Evolutionary conservation across 2,797 vertebrate species (phyloP).

Genomic region (Anabacerthia variegaticeps): DNA sequence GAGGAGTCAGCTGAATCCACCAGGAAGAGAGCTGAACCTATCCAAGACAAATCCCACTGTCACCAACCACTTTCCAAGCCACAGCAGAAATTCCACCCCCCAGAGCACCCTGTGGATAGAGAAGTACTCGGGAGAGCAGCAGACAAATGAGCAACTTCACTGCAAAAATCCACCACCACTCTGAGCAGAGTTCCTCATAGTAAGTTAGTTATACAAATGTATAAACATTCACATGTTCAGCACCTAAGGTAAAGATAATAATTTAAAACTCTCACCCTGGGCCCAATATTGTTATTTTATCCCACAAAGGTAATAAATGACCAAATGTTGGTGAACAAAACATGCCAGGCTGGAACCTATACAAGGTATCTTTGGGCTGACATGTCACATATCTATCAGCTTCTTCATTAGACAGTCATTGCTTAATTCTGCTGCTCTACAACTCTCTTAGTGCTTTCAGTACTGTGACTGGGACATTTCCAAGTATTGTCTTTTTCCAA

Average conservation of each 20-base stretch:
- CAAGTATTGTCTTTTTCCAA: neutral
- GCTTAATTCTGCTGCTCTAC: neutral
- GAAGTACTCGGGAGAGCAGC: neutral
- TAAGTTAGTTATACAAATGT: rapidly evolving
- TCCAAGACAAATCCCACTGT: rapidly evolving
- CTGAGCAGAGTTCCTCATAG: neutral
- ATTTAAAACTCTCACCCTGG: neutral
- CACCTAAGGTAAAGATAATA: neutral
- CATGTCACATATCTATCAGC: neutral
- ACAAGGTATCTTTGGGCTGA: neutral
- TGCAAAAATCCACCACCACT: neutral
- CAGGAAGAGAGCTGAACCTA: neutral
- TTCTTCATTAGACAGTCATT: neutral
- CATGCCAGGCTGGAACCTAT: neutral
- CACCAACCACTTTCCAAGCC: neutral
- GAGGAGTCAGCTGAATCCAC: neutral
- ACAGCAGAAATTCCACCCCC: neutral
- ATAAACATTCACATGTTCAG: neutral
- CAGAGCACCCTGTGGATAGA: rapidly evolving
- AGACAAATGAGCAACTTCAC: neutral
- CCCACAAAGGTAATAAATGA: neutral
- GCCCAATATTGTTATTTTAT: neutral
- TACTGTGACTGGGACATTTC: neutral
- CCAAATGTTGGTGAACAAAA: neutral
- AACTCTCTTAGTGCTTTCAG: neutral